phyloP scores from a whole-genome alignment of 2,888 invertebrate species.

The Tyria jacobaeae region DNA sequence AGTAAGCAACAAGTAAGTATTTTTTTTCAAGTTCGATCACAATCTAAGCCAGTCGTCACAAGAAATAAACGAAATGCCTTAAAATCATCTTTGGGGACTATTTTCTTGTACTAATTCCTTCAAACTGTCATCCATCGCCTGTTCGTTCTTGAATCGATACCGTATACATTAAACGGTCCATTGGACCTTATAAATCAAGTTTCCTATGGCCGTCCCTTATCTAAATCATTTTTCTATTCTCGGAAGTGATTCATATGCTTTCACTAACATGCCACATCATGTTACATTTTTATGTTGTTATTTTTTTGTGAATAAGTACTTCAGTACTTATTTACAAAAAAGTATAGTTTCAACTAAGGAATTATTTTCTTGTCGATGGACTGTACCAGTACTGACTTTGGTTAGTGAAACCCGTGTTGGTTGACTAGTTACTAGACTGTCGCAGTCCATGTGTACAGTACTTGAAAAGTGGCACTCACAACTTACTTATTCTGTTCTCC shows the following conservation, averaged over 20 bases:
- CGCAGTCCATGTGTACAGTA: no score
- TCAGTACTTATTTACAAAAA: no score
- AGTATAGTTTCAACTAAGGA: no score
- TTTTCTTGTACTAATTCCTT: constrained; percentile 15
- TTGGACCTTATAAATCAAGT: constrained; percentile 47
- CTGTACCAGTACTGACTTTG: no score
- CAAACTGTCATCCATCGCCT: constrained; percentile 25
- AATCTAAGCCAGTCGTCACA: not conserved
- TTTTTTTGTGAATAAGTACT: no score
- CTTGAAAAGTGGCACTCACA: no score
- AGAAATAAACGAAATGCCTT: not conserved
- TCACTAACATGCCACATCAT: constrained; percentile 2
- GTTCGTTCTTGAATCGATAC: constrained; percentile 24
- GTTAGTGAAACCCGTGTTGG: no score
- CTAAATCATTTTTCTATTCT: constrained; percentile 41
- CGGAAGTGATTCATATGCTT: constrained; percentile 24
- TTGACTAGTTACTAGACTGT: no score
- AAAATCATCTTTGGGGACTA: no score
- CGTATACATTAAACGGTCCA: constrained; percentile 44
- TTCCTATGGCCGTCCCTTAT: constrained; percentile 33
- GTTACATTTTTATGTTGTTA: not conserved
- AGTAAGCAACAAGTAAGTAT: no score
- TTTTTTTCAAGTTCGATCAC: not conserved
- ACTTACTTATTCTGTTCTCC: no score
- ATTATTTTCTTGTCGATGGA: no score